phyloP scores from a whole-genome alignment of 2,113 vertebrate genomes.

The Sterrhoptilus dennistouni region DNA sequence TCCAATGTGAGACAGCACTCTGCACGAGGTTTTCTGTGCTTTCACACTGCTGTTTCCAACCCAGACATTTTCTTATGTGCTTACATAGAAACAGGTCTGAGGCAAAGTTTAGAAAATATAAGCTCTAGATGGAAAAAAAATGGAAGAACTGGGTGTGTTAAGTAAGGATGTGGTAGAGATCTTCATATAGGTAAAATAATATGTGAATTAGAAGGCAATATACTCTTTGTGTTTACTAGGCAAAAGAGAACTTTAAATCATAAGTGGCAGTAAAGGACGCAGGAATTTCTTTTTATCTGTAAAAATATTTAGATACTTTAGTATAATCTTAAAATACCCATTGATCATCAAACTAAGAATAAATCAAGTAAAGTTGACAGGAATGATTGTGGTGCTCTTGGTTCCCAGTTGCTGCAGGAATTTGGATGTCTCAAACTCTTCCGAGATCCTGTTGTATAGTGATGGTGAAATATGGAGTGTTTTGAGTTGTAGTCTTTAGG shows the following conservation, averaged over 20 bases:
- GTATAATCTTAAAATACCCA: not conserved
- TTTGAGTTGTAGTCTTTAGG: not conserved
- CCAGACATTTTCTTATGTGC: not conserved
- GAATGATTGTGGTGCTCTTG: not conserved
- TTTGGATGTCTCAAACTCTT: not conserved
- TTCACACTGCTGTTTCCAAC: not conserved
- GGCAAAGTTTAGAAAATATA: not conserved
- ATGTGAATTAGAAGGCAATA: not conserved
- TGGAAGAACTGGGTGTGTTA: not conserved
- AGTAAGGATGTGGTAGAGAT: not conserved
- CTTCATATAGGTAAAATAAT: not conserved
- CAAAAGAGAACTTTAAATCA: not conserved
- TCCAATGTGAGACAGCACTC: not conserved
- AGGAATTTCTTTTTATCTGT: not conserved
- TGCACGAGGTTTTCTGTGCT: not conserved
- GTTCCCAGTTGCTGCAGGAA: not conserved
- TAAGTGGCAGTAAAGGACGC: not conserved
- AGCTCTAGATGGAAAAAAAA: not conserved
- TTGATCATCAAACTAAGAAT: not conserved
- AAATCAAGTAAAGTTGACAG: not conserved
- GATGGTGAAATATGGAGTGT: not conserved
- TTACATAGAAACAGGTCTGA: not conserved
- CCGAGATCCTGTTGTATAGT: not conserved
- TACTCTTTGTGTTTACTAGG: not conserved
- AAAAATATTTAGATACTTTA: not conserved